These are phyloP conservation scores for Gymnorhina tibicen DNA, from an alignment of 2,113 vertebrate genomes.

Conservation along the genomic window DNA sequence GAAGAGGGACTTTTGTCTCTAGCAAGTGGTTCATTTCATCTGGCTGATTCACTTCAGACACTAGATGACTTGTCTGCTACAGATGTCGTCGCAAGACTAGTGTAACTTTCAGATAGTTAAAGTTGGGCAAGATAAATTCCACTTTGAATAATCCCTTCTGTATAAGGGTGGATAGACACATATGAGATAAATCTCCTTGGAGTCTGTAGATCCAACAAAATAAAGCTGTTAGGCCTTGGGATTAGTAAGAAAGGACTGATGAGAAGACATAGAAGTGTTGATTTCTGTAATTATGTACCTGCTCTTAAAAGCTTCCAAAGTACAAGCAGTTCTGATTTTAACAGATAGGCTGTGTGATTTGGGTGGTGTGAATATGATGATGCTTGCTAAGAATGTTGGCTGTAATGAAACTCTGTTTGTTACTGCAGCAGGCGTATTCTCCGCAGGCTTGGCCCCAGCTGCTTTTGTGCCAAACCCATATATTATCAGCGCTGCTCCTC, in stretches of 20 bases:
- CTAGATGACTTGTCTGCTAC: neutral
- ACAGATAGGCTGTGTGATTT: neutral
- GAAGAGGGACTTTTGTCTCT: neutral
- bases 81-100: neutral
- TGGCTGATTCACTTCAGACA: neutral
- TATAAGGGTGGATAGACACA: neutral
- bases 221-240: neutral
- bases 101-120: neutral
- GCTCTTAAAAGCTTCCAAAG: neutral
- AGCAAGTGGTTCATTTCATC: neutral
- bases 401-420: conserved; percentile 57
- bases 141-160: neutral
- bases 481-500: conserved; percentile 94
- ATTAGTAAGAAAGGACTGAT: neutral
- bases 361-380: neutral
- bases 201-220: neutral
- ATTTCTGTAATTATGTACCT: neutral
- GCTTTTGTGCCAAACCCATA: conserved; percentile 99
- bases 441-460: conserved; percentile 91
- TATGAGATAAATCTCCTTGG: neutral
- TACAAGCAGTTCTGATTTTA: neutral
- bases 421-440: conserved; percentile 81
- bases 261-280: neutral
- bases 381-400: conserved; percentile 18
- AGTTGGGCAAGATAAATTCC: neutral